Evolutionary conservation across 2,888 invertebrate species (phyloP), one percentile per base, ranked within the genome.

Genomic region (Lingula anatina): DNA sequence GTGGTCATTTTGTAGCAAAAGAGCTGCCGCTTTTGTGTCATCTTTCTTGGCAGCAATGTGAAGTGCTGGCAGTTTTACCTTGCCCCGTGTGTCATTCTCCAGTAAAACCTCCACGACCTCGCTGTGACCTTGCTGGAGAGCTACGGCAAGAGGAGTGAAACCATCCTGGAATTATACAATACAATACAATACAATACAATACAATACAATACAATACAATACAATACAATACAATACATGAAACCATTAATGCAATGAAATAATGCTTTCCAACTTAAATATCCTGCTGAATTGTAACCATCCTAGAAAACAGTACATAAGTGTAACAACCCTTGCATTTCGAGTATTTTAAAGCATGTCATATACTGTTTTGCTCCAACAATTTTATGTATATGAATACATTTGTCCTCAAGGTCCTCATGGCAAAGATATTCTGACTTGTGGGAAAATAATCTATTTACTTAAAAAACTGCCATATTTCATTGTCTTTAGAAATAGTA

Each of bases 11-110:
- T 95, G 92, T 61, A 99, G 84, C 57, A 99, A 83, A 55, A 99
- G 82, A 62, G 92, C 90, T 41, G 97, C 97, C 44, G 97, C 97
- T 74, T 96, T 96, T 58, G 94, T 93, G 77, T 99, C 99, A 75
- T 99, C 96, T 77, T 99, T 99, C 79, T 99, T 99, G 55, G 99
- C 99, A 49, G 99, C 99, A 67, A 99, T 99, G 80, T 99, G 99
- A 55, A 99, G 83, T 3, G 99, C 99, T 5, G 99, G 99, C 57
- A 99, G 82, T 56, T 96, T 86, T 36, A 97, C 95, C 79, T 96
- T 92, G 52, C 97, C 97, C 51, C 94, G 85, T 1, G 95, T 93
- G 78, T 99, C 99, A 66, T 95, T 94, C 81, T 99, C 99, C 60
- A 99, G 81, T 21, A 99, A 84, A 18, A 99, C 92, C 23, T 96